These are phyloP conservation scores for Bombyx mandarina DNA, from an alignment of 1,140 invertebrate species.

Conservation along the genomic window DNA sequence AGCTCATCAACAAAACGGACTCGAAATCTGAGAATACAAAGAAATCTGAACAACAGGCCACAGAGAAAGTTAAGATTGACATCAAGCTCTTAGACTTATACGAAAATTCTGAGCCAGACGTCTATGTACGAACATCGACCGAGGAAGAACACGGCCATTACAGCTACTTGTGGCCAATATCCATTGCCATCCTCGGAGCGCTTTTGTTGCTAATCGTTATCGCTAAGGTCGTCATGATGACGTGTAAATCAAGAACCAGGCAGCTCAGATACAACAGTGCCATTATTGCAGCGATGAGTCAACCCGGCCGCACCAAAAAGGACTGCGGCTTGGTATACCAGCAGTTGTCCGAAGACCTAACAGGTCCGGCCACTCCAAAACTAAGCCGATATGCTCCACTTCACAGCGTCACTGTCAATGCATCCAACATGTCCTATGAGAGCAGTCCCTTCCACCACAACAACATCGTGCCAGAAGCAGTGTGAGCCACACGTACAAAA, in stretches of 20 bases:
- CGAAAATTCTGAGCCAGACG: conserved; percentile 50
- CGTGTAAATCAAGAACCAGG: conserved; percentile 65
- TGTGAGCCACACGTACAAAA: conserved; percentile 57
- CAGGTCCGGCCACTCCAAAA: conserved; percentile 71
- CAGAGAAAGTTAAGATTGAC: conserved; percentile 55
- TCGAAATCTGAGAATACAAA: conserved; percentile 16
- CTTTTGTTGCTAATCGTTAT: conserved; percentile 66
- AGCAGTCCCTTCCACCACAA: conserved; percentile 76
- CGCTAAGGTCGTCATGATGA: conserved; percentile 61
- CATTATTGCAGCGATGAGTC: conserved; percentile 61
- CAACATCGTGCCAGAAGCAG: conserved; percentile 75
- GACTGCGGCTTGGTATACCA: conserved; percentile 73
- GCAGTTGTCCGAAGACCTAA: conserved; percentile 73
- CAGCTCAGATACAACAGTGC: conserved; percentile 71
- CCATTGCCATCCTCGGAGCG: conserved; percentile 60
- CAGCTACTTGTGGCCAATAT: conserved; percentile 62
- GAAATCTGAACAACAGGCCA: conserved; percentile 19
- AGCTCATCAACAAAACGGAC: conserved; percentile 40
- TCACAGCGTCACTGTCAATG: conserved; percentile 68
- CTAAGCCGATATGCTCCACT: conserved; percentile 71
- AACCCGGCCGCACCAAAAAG: conserved; percentile 57
- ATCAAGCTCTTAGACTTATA: conserved; percentile 49
- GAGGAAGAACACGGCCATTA: conserved; percentile 63
- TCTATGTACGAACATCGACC: conserved; percentile 44
- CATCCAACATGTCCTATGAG: conserved; percentile 72